Percentiles rank a stretch among this genome's conserved stretches.
Conservation (phyloP, 2,888 invertebrate genomes). For the Sphaerophoria rueppellii region DNA sequence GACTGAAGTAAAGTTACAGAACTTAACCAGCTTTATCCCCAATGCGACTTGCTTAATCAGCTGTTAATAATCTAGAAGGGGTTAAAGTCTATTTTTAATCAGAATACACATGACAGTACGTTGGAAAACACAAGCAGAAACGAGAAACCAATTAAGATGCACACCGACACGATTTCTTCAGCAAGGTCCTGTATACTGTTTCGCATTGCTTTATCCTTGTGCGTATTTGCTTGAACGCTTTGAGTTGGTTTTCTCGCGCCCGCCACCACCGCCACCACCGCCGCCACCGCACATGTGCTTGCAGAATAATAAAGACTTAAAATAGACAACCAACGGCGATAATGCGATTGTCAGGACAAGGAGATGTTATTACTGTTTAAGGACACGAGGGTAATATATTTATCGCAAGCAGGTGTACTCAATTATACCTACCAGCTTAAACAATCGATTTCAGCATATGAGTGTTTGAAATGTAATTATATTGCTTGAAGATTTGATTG, state of each 20-base stretch:
- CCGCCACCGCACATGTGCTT: neutral
- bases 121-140: neutral
- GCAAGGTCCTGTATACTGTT: neutral
- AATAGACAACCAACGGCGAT: conserved; percentile 62
- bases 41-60: conserved; percentile 63
- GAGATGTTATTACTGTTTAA: conserved; percentile 67
- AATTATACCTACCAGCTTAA: conserved; percentile 58
- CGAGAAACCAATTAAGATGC: conserved; percentile 38
- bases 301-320: conserved; percentile 44
- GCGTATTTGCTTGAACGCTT: conserved; percentile 34
- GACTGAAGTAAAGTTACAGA: neutral
- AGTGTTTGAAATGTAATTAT: conserved; percentile 38
- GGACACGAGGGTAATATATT: conserved; percentile 40
- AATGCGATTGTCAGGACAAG: conserved; percentile 57
- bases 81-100: conserved; percentile 67
- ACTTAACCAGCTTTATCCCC: conserved; percentile 17
- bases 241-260: conserved; percentile 22
- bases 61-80: conserved; percentile 67
- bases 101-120: too few relatives aligned
- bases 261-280: too few relatives aligned
- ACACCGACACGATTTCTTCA: conserved; percentile 32
- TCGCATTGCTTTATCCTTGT: conserved; percentile 15
- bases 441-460: conserved; percentile 41
- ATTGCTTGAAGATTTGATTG: neutral
- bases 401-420: conserved; percentile 61